phyloP scores from a whole-genome alignment of 2,888 invertebrate genomes.

The Villa cingulata region DNA sequence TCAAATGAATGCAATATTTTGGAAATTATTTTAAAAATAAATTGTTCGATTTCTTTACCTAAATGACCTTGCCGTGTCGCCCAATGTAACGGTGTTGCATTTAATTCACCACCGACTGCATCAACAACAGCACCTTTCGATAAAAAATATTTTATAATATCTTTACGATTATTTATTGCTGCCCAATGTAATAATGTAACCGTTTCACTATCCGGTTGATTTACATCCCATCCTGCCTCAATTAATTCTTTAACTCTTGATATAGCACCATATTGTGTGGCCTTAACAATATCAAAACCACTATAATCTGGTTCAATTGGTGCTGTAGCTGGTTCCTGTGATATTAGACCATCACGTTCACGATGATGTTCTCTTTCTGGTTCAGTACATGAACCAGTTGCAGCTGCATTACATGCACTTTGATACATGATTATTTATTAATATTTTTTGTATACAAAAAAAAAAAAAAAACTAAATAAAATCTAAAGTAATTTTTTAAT shows the following conservation, averaged over 20 bases:
- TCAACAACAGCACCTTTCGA: slow-evolving; percentile 80
- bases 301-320: slow-evolving; percentile 59
- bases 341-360: slow-evolving; percentile 33
- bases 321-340: slow-evolving; percentile 48
- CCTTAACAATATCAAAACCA: slow-evolving; percentile 84
- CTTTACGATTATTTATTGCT: slow-evolving; percentile 90
- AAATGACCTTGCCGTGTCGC: slow-evolving; percentile 89
- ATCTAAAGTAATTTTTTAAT: slow-evolving; percentile 1
- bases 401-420: slow-evolving; percentile 57
- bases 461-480: too few species aligned
- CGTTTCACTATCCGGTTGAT: slow-evolving; percentile 86
- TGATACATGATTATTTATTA: slow-evolving; percentile 44
- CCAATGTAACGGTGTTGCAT: slow-evolving; percentile 96
- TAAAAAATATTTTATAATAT: slow-evolving; percentile 80
- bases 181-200: slow-evolving; percentile 99
- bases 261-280: slow-evolving; percentile 90
- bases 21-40: too few species aligned
- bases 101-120: slow-evolving; percentile 88
- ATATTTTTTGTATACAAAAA: neutral
- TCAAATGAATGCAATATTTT: too few species aligned
- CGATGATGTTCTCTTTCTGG: slow-evolving; percentile 41
- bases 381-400: slow-evolving; percentile 47
- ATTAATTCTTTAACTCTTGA: slow-evolving; percentile 71
- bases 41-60: too few species aligned
- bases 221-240: slow-evolving; percentile 87